Conservation (phyloP, 2,797 vertebrate genomes). For the Erpetoichthys calabaricus region DNA sequence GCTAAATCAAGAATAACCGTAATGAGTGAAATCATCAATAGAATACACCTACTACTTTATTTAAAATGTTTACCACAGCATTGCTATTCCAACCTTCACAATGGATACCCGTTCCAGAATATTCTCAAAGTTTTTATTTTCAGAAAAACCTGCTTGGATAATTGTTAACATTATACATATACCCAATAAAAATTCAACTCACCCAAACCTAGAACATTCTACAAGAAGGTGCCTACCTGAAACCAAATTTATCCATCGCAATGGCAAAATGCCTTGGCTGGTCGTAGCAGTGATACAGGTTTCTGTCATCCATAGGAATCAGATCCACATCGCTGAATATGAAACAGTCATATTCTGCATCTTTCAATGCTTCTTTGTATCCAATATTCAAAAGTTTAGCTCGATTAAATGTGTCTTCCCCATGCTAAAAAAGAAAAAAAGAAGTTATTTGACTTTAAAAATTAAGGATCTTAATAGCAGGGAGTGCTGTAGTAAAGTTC, state of each 20-base stretch:
- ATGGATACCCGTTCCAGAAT: no score
- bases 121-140: no score
- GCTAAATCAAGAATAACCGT: no score
- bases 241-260: constrained; percentile 98
- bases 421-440: constrained; percentile 50
- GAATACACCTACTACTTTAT: no score
- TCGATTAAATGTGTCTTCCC: constrained; percentile 90
- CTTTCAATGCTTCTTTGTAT: constrained; percentile 81
- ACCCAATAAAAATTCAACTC: no score
- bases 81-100: no score
- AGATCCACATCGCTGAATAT: constrained; percentile 96
- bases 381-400: constrained; percentile 91
- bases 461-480: neutral
- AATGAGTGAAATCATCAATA: no score
- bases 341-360: constrained; percentile 86
- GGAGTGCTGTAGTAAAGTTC: no score
- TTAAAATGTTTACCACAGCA: no score
- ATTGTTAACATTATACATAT: no score
- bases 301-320: constrained; percentile 95
- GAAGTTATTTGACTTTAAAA: neutral
- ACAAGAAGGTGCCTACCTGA: constrained; percentile 55
- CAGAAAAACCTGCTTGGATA: no score
- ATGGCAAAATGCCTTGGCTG: constrained; percentile 94
- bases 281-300: constrained; percentile 93
- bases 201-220: neutral